Conservation (phyloP, 1,140 invertebrate species). For the Drosophila funebris region DNA sequence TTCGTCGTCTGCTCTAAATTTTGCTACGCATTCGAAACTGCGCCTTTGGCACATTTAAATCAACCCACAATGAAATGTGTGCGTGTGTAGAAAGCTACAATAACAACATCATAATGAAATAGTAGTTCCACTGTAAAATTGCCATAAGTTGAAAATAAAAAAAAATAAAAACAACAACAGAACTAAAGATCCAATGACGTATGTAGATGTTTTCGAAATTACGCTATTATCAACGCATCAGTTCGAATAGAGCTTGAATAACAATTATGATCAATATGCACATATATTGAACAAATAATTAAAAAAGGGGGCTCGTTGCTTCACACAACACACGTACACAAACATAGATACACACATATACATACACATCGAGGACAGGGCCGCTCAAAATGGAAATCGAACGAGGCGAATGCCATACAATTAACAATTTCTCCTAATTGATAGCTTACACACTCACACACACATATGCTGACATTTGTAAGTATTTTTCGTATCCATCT, state of each 20-base stretch:
- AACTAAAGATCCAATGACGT: constrained; percentile 54
- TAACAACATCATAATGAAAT: constrained; percentile 2
- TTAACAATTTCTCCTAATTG: constrained; percentile 72
- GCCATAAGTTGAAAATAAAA: background rate
- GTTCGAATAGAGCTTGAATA: constrained; percentile 73
- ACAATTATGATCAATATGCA: constrained; percentile 58
- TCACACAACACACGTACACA: constrained; percentile 10
- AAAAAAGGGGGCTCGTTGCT: constrained; percentile 69
- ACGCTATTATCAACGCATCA: constrained; percentile 51
- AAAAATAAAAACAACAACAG: constrained; percentile 19
- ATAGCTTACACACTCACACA: constrained; percentile 24
- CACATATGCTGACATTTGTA: background rate
- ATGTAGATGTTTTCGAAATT: constrained; percentile 64
- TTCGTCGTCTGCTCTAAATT: constrained; percentile 19
- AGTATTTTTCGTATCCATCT: constrained; percentile 18
- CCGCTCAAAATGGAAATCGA: constrained; percentile 13
- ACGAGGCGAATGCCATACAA: constrained; percentile 40
- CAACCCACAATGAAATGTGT: background rate
- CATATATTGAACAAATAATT: constrained; percentile 24
- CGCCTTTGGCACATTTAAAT: constrained; percentile 5
- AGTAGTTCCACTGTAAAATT: constrained; percentile 4
- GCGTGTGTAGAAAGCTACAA: background rate
- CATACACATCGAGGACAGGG: constrained; percentile 54
- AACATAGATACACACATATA: constrained; percentile 11
- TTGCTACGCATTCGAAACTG: constrained; percentile 15